Percentiles rank a stretch among this genome's conserved stretches.
phyloP scores from a whole-genome alignment of 2,888 invertebrate species.

The Ditula angustiorana region DNA sequence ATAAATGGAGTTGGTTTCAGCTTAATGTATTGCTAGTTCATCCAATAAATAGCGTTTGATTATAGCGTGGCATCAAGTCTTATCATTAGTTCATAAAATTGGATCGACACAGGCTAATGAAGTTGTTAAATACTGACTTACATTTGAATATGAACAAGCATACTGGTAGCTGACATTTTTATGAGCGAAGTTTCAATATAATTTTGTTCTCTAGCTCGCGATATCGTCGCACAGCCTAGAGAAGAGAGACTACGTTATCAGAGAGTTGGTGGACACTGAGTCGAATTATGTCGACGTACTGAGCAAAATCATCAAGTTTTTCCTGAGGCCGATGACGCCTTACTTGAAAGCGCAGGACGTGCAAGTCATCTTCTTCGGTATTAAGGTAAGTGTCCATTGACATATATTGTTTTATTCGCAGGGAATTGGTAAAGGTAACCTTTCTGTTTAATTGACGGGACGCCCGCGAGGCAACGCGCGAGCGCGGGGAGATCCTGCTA shows the following conservation, averaged over 20 bases:
- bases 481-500: too few relatives aligned
- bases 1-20: too few relatives aligned
- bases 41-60: too few relatives aligned
- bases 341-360: slow-evolving; percentile 91
- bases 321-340: slow-evolving; percentile 90
- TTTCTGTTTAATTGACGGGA: too few relatives aligned
- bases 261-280: slow-evolving; percentile 98
- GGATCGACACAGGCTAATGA: too few relatives aligned
- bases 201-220: slow-evolving; percentile 69
- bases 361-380: slow-evolving; percentile 94
- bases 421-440: too few relatives aligned
- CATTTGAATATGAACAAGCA: too few relatives aligned
- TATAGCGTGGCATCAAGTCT: too few relatives aligned
- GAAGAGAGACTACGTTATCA: slow-evolving; percentile 96
- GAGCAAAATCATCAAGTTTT: slow-evolving; percentile 92
- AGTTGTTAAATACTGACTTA: not conserved
- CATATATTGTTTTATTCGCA: too few relatives aligned
- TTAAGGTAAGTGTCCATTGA: slow-evolving; percentile 91
- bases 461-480: too few relatives aligned
- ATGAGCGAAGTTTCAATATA: slow-evolving; percentile 44
- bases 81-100: too few relatives aligned
- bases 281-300: slow-evolving; percentile 98
- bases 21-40: too few relatives aligned
- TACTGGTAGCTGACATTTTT: not conserved
- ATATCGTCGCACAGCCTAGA: slow-evolving; percentile 88